These are phyloP conservation scores for Tinea trinotella DNA, from an alignment of 2,888 invertebrate genomes.

Conservation along the genomic window DNA sequence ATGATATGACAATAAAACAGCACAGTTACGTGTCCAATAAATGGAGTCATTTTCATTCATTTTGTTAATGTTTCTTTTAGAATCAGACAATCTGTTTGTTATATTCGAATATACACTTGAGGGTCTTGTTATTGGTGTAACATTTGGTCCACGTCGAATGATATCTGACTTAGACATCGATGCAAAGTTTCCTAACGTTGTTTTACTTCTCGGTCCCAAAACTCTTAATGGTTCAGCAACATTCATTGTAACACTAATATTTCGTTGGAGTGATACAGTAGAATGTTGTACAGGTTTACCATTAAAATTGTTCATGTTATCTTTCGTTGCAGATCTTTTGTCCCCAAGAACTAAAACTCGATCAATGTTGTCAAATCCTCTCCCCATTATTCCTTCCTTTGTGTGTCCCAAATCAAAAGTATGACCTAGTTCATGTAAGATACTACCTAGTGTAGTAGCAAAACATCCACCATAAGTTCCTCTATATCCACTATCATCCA, in stretches of 20 bases:
- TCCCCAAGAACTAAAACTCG: constrained; percentile 80
- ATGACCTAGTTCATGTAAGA: constrained; percentile 94
- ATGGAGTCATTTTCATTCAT: constrained; percentile 68
- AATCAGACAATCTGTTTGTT: constrained; percentile 56
- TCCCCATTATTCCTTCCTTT: constrained; percentile 92
- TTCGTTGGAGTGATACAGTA: constrained; percentile 72
- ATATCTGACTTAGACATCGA: constrained; percentile 61
- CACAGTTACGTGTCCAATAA: constrained; percentile 76
- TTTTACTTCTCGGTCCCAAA: constrained; percentile 67
- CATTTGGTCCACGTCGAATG: constrained; percentile 60
- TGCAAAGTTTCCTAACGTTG: constrained; percentile 64
- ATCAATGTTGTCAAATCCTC: constrained; percentile 88
- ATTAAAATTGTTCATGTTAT: constrained; percentile 71
- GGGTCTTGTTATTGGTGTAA: constrained; percentile 67
- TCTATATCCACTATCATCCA: constrained; percentile 94
- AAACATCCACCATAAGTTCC: constrained; percentile 90
- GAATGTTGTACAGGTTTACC: constrained; percentile 75
- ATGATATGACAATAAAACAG: constrained; percentile 76
- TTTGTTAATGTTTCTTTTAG: constrained; percentile 53
- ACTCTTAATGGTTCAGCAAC: constrained; percentile 68
- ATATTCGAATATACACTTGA: constrained; percentile 64
- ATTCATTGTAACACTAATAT: constrained; percentile 75
- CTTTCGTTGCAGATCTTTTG: constrained; percentile 57
- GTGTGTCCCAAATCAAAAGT: constrained; percentile 96
- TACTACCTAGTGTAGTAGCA: constrained; percentile 91